A percentile compares a stretch with the other conserved stretches of the same genome.
These are phyloP conservation scores for Mobula hypostoma DNA, from an alignment of 2,113 vertebrate genomes.

Conservation along the genomic window DNA sequence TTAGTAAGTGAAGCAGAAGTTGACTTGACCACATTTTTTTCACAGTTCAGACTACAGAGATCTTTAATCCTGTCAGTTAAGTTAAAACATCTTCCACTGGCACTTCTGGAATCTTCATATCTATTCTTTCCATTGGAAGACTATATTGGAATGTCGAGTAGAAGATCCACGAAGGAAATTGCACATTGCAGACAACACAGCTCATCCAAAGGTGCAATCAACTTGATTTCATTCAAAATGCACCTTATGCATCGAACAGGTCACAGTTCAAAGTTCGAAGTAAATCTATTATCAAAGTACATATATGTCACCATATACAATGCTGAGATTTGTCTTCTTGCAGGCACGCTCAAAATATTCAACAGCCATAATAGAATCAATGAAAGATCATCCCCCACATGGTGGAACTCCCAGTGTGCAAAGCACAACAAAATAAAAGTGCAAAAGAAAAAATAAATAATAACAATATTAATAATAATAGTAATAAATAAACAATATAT, in stretches of 20 bases:
- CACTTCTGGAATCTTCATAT: not conserved
- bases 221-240: not conserved
- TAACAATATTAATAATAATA: no score
- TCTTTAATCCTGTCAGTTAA: not conserved
- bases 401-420: no score
- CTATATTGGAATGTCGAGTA: not conserved
- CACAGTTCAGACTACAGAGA: not conserved
- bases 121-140: not conserved
- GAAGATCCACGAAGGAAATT: not conserved
- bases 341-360: no score
- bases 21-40: not conserved
- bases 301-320: no score
- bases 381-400: no score
- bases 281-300: no score
- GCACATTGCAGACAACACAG: not conserved
- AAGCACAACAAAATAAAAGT: no score
- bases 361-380: no score
- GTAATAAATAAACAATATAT: no score
- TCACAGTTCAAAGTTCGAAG: no score
- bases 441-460: no score
- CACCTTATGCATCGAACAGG: not conserved
- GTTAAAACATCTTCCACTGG: not conserved
- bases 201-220: not conserved
- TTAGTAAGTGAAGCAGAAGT: not conserved
- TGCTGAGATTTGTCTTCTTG: no score